Conservation (phyloP, 2,797 vertebrate genomes). For the Synaphobranchus kaupii region DNA sequence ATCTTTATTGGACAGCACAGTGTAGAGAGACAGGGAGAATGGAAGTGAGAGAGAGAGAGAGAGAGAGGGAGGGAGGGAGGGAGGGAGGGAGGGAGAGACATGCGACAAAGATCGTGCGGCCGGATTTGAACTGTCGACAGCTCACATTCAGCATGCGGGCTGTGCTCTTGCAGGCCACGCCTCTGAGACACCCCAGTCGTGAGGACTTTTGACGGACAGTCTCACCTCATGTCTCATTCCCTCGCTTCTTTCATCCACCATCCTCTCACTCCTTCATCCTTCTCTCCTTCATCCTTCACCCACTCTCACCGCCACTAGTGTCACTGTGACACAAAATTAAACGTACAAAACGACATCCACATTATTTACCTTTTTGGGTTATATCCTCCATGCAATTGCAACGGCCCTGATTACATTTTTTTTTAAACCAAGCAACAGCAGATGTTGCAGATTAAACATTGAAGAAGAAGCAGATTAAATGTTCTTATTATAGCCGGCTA, state of each 20-base stretch:
- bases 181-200: no score
- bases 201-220: not conserved
- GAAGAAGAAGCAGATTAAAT: not conserved
- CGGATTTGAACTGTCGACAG: no score
- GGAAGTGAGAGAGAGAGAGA: no score
- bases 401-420: not conserved
- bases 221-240: not conserved
- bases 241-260: not conserved
- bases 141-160: no score
- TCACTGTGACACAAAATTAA: not conserved
- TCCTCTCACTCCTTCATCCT: not conserved
- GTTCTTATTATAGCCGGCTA: not conserved
- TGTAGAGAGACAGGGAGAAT: no score
- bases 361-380: not conserved
- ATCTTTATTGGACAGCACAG: no score
- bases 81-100: no score
- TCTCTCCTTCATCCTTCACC: not conserved
- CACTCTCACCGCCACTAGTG: not conserved
- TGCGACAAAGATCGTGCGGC: no score
- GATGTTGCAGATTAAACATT: not conserved
- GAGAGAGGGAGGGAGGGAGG: no score
- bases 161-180: no score
- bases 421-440: not conserved
- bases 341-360: not conserved
- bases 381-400: not conserved